Conservation (phyloP, 2,888 invertebrate species). For the Athripsodes cinereus region DNA sequence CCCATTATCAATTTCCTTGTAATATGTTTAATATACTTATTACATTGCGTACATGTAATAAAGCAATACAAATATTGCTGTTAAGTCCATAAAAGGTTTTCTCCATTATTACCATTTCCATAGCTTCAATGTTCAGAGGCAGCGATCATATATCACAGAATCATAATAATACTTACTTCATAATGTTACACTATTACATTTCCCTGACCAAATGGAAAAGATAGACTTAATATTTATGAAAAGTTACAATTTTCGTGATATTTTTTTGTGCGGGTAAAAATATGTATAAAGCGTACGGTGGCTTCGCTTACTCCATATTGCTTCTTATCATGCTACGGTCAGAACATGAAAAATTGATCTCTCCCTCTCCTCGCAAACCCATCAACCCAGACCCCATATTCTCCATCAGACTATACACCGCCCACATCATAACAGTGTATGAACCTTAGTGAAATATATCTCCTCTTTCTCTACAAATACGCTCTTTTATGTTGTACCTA, state of each 20-base stretch:
- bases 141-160: slow-evolving; percentile 23
- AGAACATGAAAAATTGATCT: slow-evolving; percentile 26
- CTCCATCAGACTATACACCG: background rate
- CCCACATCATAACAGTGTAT: slow-evolving; percentile 6
- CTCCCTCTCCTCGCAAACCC: background rate
- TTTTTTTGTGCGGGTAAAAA: slow-evolving; percentile 21
- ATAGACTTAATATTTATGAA: slow-evolving; percentile 26
- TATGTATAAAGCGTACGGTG: slow-evolving; percentile 25
- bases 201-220: slow-evolving; percentile 18
- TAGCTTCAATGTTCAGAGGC: background rate
- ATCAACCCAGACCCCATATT: background rate
- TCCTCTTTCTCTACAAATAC: background rate
- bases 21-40: too few species aligned
- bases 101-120: background rate
- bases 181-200: background rate
- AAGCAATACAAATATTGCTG: too few species aligned
- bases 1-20: too few species aligned
- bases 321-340: slow-evolving; percentile 27
- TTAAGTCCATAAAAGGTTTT: background rate
- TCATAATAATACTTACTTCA: slow-evolving; percentile 8
- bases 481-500: background rate
- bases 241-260: slow-evolving; percentile 23
- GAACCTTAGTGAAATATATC: slow-evolving; percentile 3
- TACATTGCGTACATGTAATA: too few species aligned
- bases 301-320: slow-evolving; percentile 27